These are phyloP conservation scores for Drosophila anceps DNA, from an alignment of 2,888 invertebrate species.

Conservation along the genomic window DNA sequence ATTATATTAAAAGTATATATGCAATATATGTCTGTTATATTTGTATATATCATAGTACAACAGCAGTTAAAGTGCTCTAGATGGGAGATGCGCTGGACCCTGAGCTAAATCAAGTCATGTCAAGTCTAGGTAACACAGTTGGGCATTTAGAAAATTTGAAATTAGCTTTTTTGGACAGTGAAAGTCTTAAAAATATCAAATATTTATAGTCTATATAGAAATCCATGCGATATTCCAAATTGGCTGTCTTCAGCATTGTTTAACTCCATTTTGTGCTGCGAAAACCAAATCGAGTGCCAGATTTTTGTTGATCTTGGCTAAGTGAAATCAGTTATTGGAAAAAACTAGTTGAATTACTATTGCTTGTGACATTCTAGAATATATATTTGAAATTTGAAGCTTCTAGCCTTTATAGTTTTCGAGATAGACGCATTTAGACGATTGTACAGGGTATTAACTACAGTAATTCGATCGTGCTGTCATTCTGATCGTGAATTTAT, in stretches of 20 bases:
- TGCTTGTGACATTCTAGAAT: too few relatives aligned
- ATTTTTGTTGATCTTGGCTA: background rate
- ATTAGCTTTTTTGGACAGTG: too few relatives aligned
- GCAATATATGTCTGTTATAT: background rate
- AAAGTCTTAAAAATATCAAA: too few relatives aligned
- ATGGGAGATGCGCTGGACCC: background rate
- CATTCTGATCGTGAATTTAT: background rate
- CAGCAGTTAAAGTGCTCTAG: conserved; percentile 4
- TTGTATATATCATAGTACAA: conserved; percentile 30
- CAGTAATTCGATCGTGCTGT: too few relatives aligned
- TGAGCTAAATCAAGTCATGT: background rate
- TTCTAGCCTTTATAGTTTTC: background rate
- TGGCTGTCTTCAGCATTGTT: too few relatives aligned
- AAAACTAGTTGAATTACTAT: background rate
- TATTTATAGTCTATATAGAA: background rate
- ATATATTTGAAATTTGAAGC: background rate
- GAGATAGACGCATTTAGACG: background rate
- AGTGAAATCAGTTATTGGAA: background rate
- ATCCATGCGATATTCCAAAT: too few relatives aligned
- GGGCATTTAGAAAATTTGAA: background rate
- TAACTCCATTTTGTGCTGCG: too few relatives aligned
- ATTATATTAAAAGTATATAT: background rate
- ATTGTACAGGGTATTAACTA: background rate
- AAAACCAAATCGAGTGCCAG: too few relatives aligned
- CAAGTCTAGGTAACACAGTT: background rate